phyloP scores from a whole-genome alignment of 2,888 invertebrate species.

The Scaptomyza cyrtandrae region DNA sequence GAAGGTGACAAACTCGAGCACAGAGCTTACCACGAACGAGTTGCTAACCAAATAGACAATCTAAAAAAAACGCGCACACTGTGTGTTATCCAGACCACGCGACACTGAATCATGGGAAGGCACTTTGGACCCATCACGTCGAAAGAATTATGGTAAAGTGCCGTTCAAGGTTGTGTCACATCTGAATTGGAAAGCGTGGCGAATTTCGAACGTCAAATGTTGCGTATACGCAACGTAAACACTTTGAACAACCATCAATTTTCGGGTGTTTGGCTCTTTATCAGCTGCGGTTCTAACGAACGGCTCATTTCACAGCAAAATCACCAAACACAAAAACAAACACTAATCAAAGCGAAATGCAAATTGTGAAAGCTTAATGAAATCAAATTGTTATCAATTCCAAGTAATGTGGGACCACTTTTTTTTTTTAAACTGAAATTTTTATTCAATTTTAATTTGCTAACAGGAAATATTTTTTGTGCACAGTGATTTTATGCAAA shows the following conservation, averaged over 20 bases:
- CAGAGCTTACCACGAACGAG: constrained; percentile 47
- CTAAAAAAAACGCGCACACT: constrained; percentile 25
- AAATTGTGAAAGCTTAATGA: constrained; percentile 29
- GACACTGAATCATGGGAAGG: constrained; percentile 3
- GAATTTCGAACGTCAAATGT: constrained; percentile 51
- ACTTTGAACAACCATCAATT: constrained; percentile 50
- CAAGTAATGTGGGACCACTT: not conserved
- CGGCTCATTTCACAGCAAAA: constrained; percentile 1
- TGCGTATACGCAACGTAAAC: constrained; percentile 73
- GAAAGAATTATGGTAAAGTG: constrained; percentile 14
- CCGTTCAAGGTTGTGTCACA: constrained; percentile 43
- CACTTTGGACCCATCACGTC: constrained; percentile 1
- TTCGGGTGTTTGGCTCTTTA: constrained; percentile 32
- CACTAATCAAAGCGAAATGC: constrained; percentile 26
- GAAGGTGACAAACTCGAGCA: constrained; percentile 51
- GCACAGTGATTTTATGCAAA: constrained; percentile 36
- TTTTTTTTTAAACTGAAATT: not conserved
- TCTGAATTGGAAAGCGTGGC: constrained; percentile 42
- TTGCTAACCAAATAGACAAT: constrained; percentile 33
- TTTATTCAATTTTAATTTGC: constrained; percentile 21
- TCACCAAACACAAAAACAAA: not conserved
- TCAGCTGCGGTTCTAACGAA: constrained; percentile 49
- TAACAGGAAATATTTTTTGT: constrained; percentile 25
- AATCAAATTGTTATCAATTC: constrained; percentile 16
- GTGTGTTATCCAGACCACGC: constrained; percentile 15